Conservation (phyloP, 2,113 vertebrate genomes). For the Alouatta palliata region DNA sequence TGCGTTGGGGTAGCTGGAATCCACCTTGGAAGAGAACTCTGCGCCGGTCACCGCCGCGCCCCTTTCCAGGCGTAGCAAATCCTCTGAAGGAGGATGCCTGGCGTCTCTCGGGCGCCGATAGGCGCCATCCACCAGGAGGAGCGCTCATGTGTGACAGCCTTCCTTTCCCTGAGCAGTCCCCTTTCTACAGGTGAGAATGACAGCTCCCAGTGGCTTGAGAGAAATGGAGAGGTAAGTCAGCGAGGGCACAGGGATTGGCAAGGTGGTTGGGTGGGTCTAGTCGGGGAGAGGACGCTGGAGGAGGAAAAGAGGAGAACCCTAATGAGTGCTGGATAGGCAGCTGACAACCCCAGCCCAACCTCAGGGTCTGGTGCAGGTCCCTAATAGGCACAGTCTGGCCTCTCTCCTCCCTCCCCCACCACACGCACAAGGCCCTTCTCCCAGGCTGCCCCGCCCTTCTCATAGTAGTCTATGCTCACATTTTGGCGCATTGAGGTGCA, state of each 20-base stretch:
- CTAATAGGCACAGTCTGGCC: background rate
- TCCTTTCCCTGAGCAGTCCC: background rate
- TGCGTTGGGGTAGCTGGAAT: fast-evolving
- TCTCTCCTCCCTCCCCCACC: too few species aligned
- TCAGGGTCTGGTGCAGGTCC: too few species aligned
- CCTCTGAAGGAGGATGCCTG: too few species aligned
- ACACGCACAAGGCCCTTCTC: background rate
- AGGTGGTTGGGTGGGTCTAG: background rate
- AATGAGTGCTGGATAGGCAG: background rate
- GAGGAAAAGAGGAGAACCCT: background rate
- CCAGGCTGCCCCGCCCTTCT: background rate
- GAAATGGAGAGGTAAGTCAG: background rate
- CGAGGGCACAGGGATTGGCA: background rate
- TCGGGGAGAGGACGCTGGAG: background rate
- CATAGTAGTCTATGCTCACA: background rate
- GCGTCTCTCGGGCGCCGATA: background rate
- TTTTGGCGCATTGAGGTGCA: background rate
- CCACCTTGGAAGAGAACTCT: background rate
- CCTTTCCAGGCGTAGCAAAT: background rate
- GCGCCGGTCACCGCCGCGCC: fast-evolving
- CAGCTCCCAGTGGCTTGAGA: too few species aligned
- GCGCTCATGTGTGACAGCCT: too few species aligned
- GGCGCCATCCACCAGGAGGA: background rate
- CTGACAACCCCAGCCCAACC: background rate
- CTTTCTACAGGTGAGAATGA: too few species aligned